Evolutionary conservation across 2,113 vertebrate genomes (phyloP).

Genomic region (Sinocyclocheilus anshuiensis): DNA sequence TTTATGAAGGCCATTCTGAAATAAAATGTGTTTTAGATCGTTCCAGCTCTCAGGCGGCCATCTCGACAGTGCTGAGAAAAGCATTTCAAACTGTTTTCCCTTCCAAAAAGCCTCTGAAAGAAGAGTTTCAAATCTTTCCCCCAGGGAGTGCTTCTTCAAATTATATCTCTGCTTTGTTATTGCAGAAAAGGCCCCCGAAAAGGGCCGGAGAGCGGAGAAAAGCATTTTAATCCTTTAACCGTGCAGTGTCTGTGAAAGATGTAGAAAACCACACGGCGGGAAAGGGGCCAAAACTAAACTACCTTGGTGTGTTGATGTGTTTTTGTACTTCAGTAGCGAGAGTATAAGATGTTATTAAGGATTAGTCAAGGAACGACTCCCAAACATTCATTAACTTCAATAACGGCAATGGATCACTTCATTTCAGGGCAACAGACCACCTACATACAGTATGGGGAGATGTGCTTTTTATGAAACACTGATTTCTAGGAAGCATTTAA

Average conservation of each 20-base stretch:
- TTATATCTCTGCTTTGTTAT: constrained; percentile 67
- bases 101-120: constrained; percentile 62
- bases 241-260: constrained; percentile 56
- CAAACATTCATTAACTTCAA: constrained; percentile 58
- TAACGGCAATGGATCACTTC: constrained; percentile 41
- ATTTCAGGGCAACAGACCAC: constrained; percentile 46
- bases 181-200: constrained; percentile 61
- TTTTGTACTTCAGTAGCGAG: constrained; percentile 39
- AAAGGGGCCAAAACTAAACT: constrained; percentile 30
- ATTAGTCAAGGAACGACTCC: constrained; percentile 44
- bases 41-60: background rate
- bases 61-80: constrained; percentile 33
- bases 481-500: background rate
- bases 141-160: constrained; percentile 68
- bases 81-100: constrained; percentile 56
- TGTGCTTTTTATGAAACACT: background rate
- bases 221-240: constrained; percentile 70
- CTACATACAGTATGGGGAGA: constrained; percentile 12
- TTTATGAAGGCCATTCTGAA: constrained; percentile 62
- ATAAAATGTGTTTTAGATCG: constrained; percentile 63
- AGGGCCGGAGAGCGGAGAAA: background rate
- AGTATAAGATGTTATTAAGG: constrained; percentile 39
- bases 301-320: constrained; percentile 26
- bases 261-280: constrained; percentile 56
- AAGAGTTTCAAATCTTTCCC: constrained; percentile 70